Base-by-base conservation (phyloP, 2,888 invertebrate genomes). In the Andrena bicolor region DNA sequence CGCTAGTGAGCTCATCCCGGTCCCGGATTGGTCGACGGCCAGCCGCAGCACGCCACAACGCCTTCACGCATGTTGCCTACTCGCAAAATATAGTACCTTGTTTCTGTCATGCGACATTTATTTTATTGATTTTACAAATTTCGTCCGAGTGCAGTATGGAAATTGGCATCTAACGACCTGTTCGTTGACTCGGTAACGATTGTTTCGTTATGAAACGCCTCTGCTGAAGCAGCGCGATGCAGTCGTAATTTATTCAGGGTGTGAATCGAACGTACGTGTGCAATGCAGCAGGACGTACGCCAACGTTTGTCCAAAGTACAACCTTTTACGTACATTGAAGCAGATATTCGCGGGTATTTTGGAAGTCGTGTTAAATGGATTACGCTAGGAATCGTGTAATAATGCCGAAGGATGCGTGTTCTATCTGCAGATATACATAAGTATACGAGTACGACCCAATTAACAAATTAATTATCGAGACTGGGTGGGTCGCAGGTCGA, bases 91-190 rank as follows among this genome's bases (percentile, higher is more conserved):
- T 85, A 83, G 84, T 78, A 58, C 83, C 72, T 35, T 26, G 35
- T 48, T 63, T 53, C 71, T 71, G 58, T 83, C 64, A 80, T 84
- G 83, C 82, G 80, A 82, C 83, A 76, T 83, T 75, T 84, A 76
- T 83, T 83, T 80, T 84, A 84, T 84, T 83, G 83, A 84, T 84
- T 80, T 83, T 83, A 72, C 70, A 70, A 83, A 82, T 79, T 79
- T 82, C 68, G 7, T 26, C 56, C 28, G 28, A 53, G 49, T 20
- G 56, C 53, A 32, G 61, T 53, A 32, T 48, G 56, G 8, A 82
- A 79, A 82, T 82, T 78, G 58, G 28, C 58, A 60, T 32, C 10
- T 53, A 82, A 82, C 56, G 30, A 30, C 32, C 76, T 60, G 69
- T 64, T 69, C 76, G 65, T 81, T 72, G 76, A 76, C 65, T 82